Conservation (phyloP, 2,888 invertebrate genomes). For the Acanthosepion esculentum region DNA sequence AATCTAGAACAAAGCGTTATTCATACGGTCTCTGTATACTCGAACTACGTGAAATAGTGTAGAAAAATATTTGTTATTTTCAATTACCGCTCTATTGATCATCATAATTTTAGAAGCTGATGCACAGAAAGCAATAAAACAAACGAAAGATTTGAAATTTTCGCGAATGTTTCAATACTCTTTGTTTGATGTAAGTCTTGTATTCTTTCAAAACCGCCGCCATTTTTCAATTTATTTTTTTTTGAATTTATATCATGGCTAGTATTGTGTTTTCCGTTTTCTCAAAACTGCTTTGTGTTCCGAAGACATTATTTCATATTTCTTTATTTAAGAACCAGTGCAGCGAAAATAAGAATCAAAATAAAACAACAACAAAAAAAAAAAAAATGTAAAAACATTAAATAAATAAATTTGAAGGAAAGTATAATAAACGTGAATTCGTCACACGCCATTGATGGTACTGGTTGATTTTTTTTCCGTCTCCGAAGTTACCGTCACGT, state of each 20-base stretch:
- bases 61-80: not conserved
- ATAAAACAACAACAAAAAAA: too few relatives aligned
- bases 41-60: not conserved
- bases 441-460: not conserved
- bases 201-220: not conserved
- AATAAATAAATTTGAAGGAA: not conserved
- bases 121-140: not conserved
- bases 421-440: not conserved
- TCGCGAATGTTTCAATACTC: not conserved
- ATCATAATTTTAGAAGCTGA: not conserved
- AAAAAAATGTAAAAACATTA: not conserved
- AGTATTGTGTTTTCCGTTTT: not conserved
- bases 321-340: not conserved
- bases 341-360: not conserved
- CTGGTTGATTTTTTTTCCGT: not conserved
- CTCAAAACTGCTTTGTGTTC: not conserved
- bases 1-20: not conserved
- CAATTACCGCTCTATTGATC: not conserved
- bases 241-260: not conserved
- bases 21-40: not conserved
- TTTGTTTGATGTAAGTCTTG: not conserved
- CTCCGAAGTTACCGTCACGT: not conserved
- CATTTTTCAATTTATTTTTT: not conserved
- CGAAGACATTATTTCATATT: not conserved
- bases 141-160: not conserved